phyloP scores from a whole-genome alignment of 2,797 vertebrate genomes.

The Pseudopleuronectes americanus region DNA sequence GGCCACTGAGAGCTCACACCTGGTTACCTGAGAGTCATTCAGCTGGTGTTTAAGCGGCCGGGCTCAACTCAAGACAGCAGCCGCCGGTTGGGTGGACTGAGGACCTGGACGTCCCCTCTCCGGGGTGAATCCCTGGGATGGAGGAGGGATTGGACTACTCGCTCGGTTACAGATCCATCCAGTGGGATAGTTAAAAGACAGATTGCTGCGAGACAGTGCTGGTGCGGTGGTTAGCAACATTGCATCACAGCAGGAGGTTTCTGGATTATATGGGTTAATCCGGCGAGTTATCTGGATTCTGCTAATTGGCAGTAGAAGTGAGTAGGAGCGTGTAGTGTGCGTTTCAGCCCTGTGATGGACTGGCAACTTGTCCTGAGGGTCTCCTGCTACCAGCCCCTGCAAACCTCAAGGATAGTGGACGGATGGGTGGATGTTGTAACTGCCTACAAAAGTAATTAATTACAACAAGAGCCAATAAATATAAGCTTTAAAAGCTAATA shows the following conservation, averaged over 20 bases:
- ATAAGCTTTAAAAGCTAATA: slow-evolving; percentile 2
- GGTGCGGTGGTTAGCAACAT: too few species aligned
- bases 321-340: background rate
- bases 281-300: background rate
- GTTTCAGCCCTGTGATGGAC: background rate
- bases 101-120: slow-evolving; percentile 34
- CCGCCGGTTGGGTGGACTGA: slow-evolving; percentile 18
- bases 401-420: background rate
- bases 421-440: background rate
- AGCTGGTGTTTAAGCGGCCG: slow-evolving; percentile 25
- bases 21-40: slow-evolving; percentile 59
- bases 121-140: slow-evolving; percentile 33
- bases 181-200: slow-evolving; percentile 13
- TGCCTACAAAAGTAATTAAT: background rate
- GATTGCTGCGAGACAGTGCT: slow-evolving; percentile 1
- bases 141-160: slow-evolving; percentile 11
- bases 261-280: background rate
- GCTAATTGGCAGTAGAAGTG: background rate
- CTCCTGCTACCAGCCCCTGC: background rate
- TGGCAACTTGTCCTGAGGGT: background rate
- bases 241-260: background rate
- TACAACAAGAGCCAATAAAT: slow-evolving; percentile 1
- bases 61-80: slow-evolving; percentile 23
- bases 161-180: slow-evolving; percentile 6
- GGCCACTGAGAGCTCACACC: slow-evolving; percentile 51